Evolutionary conservation across 2,888 invertebrate species (phyloP), one percentile per base, ranked within the genome.

Genomic region (Cryptocephalus moraei): DNA sequence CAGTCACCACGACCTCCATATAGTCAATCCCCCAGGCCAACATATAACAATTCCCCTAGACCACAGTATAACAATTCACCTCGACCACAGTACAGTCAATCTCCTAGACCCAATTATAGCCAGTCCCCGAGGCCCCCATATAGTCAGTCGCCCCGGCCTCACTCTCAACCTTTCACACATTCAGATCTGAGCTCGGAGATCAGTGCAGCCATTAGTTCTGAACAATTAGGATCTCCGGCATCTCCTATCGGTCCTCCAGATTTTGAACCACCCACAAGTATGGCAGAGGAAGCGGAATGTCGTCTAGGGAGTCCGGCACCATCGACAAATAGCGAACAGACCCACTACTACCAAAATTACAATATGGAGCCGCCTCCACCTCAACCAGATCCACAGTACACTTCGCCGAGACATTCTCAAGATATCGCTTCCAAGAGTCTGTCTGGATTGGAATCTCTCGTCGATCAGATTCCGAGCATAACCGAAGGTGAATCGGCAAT

Each of bases 401-500:
- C 69, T 62, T 63, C 74, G 64, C 63, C 71, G 62, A 53, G 73
- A 63, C 60, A 77, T 73, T 65, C 68, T 38, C 84, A 84, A 63
- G 89, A 89, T 71, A 85, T 89, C 33, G 81, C 89, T n/a, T 84
- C 87, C 32, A 90, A 90, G 68, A 88, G 87, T 59, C 74, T 89
- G 42, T 90, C 90, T 12, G 91, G 91, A 13, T 75, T 91, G 41
- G 91, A 91, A 70, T 91, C 90, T 39, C 75, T 91, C 42, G 91
- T 91, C 54, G 91, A 91, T 73, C 91, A 91, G 76, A 91, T 91
- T 70, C 91, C 91, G 44, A 86, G 87, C 61, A 86, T 90, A 69
- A 82, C 85, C 47, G 89, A 90, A 60, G 84, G 83, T 8, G 81
- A 79, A 39, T 57, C 67, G 33, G 62, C 64, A 13, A 51, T 68